Evolutionary conservation across 2,888 invertebrate species (phyloP).

Genomic region (Chrysolina oricalcia): DNA sequence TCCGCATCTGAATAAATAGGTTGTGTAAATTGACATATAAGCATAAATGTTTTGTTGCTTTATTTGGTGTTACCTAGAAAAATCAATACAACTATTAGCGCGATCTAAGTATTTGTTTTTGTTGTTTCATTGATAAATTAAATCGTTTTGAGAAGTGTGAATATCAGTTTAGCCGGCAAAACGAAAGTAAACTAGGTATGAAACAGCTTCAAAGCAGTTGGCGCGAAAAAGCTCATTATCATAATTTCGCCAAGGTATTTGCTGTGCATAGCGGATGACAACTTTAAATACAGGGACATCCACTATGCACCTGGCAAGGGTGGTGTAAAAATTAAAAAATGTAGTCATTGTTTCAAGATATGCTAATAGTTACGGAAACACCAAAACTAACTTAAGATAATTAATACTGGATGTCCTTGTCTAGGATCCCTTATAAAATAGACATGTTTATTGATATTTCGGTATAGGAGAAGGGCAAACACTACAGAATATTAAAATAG

Average conservation of each 20-base stretch:
- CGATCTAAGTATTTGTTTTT: neutral
- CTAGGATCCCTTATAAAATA: neutral
- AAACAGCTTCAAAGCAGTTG: slow-evolving; percentile 21
- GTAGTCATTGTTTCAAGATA: neutral
- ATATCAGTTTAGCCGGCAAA: slow-evolving; percentile 14
- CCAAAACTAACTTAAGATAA: neutral
- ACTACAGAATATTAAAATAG: too few species aligned
- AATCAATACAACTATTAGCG: neutral
- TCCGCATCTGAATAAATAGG: too few species aligned
- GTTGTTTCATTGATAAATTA: neutral
- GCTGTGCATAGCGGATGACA: slow-evolving; percentile 46
- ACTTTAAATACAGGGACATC: slow-evolving; percentile 44
- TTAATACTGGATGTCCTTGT: neutral
- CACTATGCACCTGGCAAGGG: slow-evolving; percentile 33
- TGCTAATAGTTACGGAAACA: neutral
- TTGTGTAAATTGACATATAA: too few species aligned
- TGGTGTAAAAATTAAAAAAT: slow-evolving; percentile 8
- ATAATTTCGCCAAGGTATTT: slow-evolving; percentile 39
- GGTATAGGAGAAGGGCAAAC: too few species aligned
- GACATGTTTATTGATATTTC: neutral
- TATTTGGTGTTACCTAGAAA: neutral
- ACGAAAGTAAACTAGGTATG: slow-evolving; percentile 14
- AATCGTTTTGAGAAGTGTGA: neutral
- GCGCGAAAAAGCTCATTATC: slow-evolving; percentile 45
- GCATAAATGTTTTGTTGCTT: neutral